These are phyloP conservation scores for Thryonomys swinderianus DNA, from an alignment of 2,113 vertebrate species.

Conservation along the genomic window DNA sequence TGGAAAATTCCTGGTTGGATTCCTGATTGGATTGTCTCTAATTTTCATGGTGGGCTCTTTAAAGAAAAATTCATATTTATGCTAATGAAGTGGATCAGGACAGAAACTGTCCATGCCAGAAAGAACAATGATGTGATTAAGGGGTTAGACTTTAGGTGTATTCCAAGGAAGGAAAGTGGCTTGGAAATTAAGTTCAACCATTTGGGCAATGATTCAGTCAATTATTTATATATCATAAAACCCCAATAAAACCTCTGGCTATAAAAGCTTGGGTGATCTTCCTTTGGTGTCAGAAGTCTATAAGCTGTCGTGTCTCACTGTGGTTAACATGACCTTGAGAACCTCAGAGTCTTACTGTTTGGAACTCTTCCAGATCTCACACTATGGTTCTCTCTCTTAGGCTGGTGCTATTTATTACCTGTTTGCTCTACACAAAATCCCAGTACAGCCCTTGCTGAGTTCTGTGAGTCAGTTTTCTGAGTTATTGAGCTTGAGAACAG, in stretches of 20 bases:
- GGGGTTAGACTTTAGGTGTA: background rate
- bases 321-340: background rate
- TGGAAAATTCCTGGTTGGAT: background rate
- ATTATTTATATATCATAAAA: background rate
- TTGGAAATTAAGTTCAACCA: background rate
- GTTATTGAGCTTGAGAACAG: background rate
- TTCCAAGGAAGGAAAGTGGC: background rate
- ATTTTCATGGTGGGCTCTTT: background rate
- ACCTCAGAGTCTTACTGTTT: background rate
- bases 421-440: background rate
- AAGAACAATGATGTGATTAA: background rate
- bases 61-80: background rate
- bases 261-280: background rate
- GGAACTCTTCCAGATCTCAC: background rate
- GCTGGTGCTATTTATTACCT: background rate
- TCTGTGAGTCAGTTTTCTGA: too few relatives aligned
- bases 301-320: background rate
- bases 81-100: background rate
- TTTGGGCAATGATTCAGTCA: background rate
- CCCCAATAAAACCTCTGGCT: background rate
- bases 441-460: background rate
- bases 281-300: background rate
- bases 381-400: background rate
- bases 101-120: too few relatives aligned
- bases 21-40: background rate